Evolutionary conservation across 2,888 invertebrate species (phyloP).

Genomic region (Drosophila pegasa): DNA sequence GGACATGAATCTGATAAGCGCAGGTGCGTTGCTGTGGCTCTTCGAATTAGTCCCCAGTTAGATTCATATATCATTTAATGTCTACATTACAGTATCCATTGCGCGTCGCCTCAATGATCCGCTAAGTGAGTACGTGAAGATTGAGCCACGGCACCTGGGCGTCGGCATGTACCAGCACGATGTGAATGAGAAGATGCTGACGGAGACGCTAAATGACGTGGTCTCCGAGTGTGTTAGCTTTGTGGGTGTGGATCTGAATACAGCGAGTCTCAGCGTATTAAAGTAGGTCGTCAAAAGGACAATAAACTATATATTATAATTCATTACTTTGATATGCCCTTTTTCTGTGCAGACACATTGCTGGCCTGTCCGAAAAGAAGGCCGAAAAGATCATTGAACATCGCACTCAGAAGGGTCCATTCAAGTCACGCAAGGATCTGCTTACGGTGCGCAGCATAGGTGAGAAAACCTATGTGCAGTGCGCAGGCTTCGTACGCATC

Average conservation of each 20-base stretch:
- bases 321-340: neutral
- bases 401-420: slow-evolving; percentile 90
- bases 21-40: slow-evolving; percentile 85
- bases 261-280: slow-evolving; percentile 92
- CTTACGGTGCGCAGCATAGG: slow-evolving; percentile 92
- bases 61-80: too few relatives aligned
- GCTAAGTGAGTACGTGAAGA: slow-evolving; percentile 95
- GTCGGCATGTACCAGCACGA: slow-evolving; percentile 99
- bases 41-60: neutral
- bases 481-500: slow-evolving; percentile 88
- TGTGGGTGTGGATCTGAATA: slow-evolving; percentile 96
- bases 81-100: slow-evolving; percentile 88
- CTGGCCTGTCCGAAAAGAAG: slow-evolving; percentile 91
- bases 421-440: slow-evolving; percentile 90
- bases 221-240: slow-evolving; percentile 96
- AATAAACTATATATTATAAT: neutral
- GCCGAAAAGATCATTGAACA: slow-evolving; percentile 92
- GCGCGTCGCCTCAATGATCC: slow-evolving; percentile 96
- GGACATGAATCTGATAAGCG: slow-evolving; percentile 93
- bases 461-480: slow-evolving; percentile 93
- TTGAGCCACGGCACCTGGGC: slow-evolving; percentile 96
- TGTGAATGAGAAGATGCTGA: slow-evolving; percentile 91
- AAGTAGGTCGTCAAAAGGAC: slow-evolving; percentile 86
- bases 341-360: slow-evolving; percentile 88
- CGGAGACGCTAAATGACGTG: slow-evolving; percentile 90